Evolutionary conservation across 2,797 vertebrate genomes (phyloP).

Genomic region (Lagorchestes hirsutus): DNA sequence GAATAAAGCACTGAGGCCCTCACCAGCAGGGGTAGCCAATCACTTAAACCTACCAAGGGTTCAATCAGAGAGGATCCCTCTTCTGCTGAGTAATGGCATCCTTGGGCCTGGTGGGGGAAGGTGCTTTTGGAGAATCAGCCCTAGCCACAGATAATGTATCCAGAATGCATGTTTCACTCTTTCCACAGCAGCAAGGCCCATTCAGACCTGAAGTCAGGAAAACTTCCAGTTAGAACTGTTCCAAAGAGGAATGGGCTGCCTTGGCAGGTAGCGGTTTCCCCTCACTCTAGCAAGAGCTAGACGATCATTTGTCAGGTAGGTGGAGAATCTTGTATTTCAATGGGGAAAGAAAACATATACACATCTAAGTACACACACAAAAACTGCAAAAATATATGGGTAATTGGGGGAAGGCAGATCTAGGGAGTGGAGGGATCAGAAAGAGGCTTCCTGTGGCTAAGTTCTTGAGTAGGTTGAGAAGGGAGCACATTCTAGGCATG

Average conservation of each 20-base stretch:
- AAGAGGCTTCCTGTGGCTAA: neutral
- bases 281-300: neutral
- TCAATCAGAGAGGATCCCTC: neutral
- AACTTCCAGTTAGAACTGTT: neutral
- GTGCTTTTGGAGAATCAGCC: neutral
- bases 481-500: neutral
- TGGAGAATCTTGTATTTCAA: neutral
- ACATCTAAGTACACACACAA: neutral
- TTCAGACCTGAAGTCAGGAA: neutral
- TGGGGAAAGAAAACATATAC: neutral
- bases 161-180: fast-evolving
- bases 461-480: neutral
- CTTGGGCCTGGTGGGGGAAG: neutral
- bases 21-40: neutral
- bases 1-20: neutral
- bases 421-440: neutral
- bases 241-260: neutral
- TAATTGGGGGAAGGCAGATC: neutral
- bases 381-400: neutral
- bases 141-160: neutral
- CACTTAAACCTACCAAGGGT: neutral
- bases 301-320: neutral
- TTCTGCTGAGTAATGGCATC: neutral
- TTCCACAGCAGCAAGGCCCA: neutral
- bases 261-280: neutral